phyloP scores from a whole-genome alignment of 2,888 invertebrate genomes.

The Aromia moschata region DNA sequence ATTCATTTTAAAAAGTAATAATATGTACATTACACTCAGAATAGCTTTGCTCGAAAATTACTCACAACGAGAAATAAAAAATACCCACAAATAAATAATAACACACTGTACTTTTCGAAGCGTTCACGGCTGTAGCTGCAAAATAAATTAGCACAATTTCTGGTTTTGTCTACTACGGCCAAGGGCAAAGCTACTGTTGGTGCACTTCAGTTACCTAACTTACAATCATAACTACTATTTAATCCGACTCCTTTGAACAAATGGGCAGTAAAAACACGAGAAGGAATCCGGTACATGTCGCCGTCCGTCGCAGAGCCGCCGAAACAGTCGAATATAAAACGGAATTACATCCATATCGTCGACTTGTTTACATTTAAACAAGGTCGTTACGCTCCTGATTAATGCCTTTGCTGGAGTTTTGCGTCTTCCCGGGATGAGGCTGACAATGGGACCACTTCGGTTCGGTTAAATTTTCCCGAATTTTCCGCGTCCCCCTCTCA shows the following conservation, averaged over 20 bases:
- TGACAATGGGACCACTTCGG: conserved; percentile 1
- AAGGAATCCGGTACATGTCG: conserved; percentile 16
- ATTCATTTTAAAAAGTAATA: no score
- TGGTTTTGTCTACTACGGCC: no score
- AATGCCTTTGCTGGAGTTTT: conserved; percentile 35
- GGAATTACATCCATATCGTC: conserved; percentile 41
- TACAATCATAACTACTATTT: no score
- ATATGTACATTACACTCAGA: no score
- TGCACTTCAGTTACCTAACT: no score
- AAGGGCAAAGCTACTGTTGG: no score
- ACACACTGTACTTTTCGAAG: no score
- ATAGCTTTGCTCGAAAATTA: no score
- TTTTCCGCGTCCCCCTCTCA: background rate
- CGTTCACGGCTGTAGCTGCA: no score
- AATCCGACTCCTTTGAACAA: conserved; percentile 9
- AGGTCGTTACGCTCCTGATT: conserved; percentile 37
- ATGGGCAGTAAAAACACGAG: conserved; percentile 11
- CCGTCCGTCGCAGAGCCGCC: conserved; percentile 15
- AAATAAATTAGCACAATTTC: no score
- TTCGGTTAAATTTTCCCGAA: background rate
- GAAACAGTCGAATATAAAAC: conserved; percentile 38
- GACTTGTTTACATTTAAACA: conserved; percentile 43
- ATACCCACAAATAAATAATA: no score
- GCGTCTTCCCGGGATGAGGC: conserved; percentile 21
- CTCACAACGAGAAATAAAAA: no score